Evolutionary conservation across 2,888 invertebrate species (phyloP).

Genomic region (Rhamphomyia laevipes): DNA sequence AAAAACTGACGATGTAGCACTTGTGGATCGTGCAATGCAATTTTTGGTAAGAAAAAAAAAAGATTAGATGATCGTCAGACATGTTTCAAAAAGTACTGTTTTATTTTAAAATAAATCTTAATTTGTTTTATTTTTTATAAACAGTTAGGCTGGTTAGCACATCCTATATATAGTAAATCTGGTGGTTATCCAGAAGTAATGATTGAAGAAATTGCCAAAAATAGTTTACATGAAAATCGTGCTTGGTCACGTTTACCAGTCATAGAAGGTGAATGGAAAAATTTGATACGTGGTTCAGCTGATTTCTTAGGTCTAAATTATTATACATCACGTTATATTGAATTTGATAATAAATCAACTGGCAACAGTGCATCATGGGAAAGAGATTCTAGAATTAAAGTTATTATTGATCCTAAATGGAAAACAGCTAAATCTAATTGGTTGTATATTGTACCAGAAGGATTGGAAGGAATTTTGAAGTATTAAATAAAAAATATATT

Average conservation of each 20-base stretch:
- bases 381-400: conserved; percentile 36
- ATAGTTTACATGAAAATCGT: conserved; percentile 27
- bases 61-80: background rate
- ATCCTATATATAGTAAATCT: conserved; percentile 25
- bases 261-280: conserved; percentile 16
- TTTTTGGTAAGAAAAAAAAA: conserved; percentile 18
- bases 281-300: conserved; percentile 19
- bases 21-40: conserved; percentile 23
- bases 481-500: conserved; percentile 5
- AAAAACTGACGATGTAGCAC: conserved; percentile 15
- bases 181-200: conserved; percentile 30
- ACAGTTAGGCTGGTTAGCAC: conserved; percentile 32
- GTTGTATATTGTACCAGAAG: conserved; percentile 26
- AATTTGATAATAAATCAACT: conserved; percentile 14
- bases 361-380: conserved; percentile 40
- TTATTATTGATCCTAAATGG: conserved; percentile 22
- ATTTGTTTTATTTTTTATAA: background rate
- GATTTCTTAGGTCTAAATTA: conserved; percentile 29
- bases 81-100: too few relatives aligned
- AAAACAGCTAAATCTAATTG: conserved; percentile 23
- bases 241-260: conserved; percentile 22
- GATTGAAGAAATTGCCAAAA: conserved; percentile 24
- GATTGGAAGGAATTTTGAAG: conserved; percentile 22
- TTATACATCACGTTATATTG: conserved; percentile 22
- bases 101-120: background rate